Evolutionary conservation across 2,113 vertebrate genomes (phyloP).

Genomic region (Pardalotus punctatus): DNA sequence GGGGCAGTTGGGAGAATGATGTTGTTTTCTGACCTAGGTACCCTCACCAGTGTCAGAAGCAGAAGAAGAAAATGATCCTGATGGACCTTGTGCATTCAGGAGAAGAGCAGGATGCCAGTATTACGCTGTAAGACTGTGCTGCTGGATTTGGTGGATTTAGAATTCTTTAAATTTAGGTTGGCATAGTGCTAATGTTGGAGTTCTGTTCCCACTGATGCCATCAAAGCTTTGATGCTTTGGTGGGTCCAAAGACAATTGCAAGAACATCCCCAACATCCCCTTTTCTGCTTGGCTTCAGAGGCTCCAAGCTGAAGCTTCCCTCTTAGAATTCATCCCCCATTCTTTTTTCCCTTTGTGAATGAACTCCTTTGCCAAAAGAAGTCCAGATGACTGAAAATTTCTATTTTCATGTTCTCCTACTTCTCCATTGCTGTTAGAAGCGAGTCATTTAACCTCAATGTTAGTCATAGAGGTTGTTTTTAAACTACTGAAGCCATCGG

Average conservation of each 20-base stretch:
- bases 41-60: slow-evolving; percentile 86
- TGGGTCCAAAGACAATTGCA: background rate
- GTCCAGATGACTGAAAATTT: background rate
- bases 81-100: slow-evolving; percentile 89
- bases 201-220: background rate
- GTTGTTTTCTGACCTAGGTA: slow-evolving; percentile 55
- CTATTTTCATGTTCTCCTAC: background rate
- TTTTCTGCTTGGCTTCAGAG: background rate
- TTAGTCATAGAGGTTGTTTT: background rate
- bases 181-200: fast-evolving
- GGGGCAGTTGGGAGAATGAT: background rate
- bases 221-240: background rate
- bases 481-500: background rate
- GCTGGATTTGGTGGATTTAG: background rate
- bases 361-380: background rate
- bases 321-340: background rate
- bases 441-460: background rate
- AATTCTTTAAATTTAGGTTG: background rate
- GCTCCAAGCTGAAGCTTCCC: background rate
- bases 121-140: slow-evolving; percentile 80
- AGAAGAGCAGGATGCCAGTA: slow-evolving; percentile 91
- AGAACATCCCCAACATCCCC: too few species aligned
- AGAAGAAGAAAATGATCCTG: slow-evolving; percentile 90
- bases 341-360: background rate
- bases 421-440: background rate